Conservation (phyloP, 2,113 vertebrate species). For the Callochromis pleurospilus region DNA sequence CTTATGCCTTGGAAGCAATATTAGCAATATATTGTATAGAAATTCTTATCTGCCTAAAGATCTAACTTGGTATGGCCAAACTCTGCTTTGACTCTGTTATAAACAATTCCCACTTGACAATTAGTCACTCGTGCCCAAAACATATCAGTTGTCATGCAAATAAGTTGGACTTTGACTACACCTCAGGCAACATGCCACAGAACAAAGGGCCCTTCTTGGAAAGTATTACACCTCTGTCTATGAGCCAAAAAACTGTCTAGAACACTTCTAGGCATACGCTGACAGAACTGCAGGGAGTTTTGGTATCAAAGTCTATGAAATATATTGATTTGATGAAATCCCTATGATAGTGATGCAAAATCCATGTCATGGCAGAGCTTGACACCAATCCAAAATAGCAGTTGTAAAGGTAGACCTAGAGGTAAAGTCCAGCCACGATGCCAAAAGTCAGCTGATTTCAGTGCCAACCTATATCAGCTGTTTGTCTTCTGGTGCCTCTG, state of each 20-base stretch:
- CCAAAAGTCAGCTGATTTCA: background rate
- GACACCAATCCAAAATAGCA: background rate
- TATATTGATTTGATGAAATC: background rate
- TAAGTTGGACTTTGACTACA: background rate
- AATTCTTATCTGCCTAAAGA: background rate
- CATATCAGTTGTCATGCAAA: background rate
- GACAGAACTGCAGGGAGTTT: background rate
- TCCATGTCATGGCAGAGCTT: background rate
- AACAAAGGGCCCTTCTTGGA: background rate
- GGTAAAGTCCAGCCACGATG: background rate
- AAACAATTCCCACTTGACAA: background rate
- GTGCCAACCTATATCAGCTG: background rate
- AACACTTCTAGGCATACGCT: background rate
- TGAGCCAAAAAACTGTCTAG: background rate
- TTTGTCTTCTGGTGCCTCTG: background rate
- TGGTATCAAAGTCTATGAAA: background rate
- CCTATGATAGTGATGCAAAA: background rate
- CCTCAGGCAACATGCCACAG: background rate
- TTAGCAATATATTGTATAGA: background rate
- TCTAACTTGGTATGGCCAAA: background rate
- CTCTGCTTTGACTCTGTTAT: background rate
- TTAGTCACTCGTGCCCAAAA: background rate
- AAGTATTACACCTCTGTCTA: background rate
- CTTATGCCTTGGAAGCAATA: background rate
- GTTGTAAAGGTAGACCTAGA: background rate